These are phyloP conservation scores for Psittacus erithacus DNA, from an alignment of 2,113 vertebrate genomes.

Conservation along the genomic window DNA sequence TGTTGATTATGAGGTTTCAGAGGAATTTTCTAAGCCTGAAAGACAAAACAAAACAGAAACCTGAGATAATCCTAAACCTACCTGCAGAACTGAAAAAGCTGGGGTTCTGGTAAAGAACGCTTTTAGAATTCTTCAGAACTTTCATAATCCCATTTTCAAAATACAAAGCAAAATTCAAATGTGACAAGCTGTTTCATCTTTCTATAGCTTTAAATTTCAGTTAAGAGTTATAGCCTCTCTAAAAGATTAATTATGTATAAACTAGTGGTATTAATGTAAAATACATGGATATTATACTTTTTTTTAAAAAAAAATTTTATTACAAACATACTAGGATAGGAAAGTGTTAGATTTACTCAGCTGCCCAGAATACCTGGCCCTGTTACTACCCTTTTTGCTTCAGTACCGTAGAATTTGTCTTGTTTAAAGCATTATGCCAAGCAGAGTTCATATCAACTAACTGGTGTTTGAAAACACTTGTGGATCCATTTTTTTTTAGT, in stretches of 20 bases:
- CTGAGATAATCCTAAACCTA: neutral
- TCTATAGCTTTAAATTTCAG: neutral
- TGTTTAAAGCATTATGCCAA: neutral
- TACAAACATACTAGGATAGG: neutral
- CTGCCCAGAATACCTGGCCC: neutral
- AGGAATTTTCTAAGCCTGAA: neutral
- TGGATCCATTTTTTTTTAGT: neutral
- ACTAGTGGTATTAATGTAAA: neutral
- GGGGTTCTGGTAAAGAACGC: neutral
- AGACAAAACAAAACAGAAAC: neutral
- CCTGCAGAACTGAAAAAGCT: neutral
- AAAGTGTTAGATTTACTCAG: neutral
- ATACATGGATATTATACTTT: neutral
- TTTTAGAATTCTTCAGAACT: neutral
- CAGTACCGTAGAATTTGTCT: neutral
- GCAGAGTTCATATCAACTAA: neutral
- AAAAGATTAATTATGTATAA: neutral
- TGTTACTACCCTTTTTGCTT: neutral
- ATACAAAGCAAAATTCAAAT: neutral
- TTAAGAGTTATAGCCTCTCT: neutral
- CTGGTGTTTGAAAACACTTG: neutral
- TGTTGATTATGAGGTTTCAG: neutral
- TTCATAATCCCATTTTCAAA: neutral
- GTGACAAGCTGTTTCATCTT: neutral
- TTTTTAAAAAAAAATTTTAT: neutral